Evolutionary conservation across 2,797 vertebrate genomes (phyloP).

Genomic region (Clarias platycephalus): DNA sequence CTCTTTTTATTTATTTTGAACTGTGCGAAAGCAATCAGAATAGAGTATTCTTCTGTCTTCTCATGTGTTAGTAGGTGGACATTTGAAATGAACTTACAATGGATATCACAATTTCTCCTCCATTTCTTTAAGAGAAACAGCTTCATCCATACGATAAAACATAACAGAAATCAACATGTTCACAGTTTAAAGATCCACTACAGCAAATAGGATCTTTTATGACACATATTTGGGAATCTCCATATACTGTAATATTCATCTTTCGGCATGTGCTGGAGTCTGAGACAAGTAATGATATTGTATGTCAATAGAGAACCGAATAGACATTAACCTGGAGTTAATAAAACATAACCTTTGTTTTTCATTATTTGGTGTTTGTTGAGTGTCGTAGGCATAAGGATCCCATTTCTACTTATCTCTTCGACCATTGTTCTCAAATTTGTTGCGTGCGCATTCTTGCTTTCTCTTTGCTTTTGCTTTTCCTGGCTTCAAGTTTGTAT

Average conservation of each 20-base stretch:
- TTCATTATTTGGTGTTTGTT: slow-evolving; percentile 33
- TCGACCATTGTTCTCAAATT: slow-evolving; percentile 11
- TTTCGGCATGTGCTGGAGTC: not conserved
- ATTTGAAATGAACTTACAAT: not conserved
- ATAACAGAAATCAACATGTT: not conserved
- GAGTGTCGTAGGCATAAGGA: slow-evolving; percentile 17
- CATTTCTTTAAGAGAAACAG: not conserved
- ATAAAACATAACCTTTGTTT: not conserved
- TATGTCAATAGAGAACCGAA: not conserved
- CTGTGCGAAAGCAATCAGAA: not conserved
- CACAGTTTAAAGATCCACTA: not conserved
- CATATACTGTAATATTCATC: slow-evolving; percentile 14
- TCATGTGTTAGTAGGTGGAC: too few species aligned
- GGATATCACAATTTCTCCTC: not conserved
- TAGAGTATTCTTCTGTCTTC: not conserved
- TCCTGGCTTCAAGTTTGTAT: slow-evolving; percentile 22
- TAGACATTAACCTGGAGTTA: not conserved
- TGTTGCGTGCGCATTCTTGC: not conserved
- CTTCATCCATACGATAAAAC: not conserved
- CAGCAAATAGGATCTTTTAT: not conserved
- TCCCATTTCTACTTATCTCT: slow-evolving; percentile 13
- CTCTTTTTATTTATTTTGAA: too few species aligned
- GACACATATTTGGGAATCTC: not conserved
- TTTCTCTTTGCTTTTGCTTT: slow-evolving; percentile 21
- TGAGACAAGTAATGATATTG: not conserved